Base-by-base conservation (phyloP, 2,113 vertebrate species). In the Caranx melampygus region DNA sequence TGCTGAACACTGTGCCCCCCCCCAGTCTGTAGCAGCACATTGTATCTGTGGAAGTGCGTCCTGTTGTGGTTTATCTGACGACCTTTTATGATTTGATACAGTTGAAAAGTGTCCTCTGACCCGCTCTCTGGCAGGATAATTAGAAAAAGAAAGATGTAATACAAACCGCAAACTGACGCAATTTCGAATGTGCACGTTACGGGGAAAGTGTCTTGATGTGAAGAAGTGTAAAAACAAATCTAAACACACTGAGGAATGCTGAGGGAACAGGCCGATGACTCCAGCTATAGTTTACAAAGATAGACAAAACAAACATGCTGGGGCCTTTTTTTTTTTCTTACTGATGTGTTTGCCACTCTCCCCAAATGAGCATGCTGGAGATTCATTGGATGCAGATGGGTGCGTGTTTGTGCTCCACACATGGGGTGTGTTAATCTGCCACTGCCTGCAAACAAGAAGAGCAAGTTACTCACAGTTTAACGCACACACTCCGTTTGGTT, bases 321-420 rank as follows among this genome's bases (percentile, higher is more conserved):
- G 61, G 67, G 59, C 67, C 45, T 66, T 90, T 75, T 57, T 45
- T 47, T 63, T 18, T 63, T 47, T 21, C 20, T 21, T 55, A 21
- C 34, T 68, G 77, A 78, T 65, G 75, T 71, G 81, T 81, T 85
- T 79, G 85, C 67, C 72, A 74, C 86, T 83, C 73, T 72, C 62
- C 78, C 60, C 55, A 75, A 83, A 83, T 33, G 31, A 75, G 75
- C 81, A 34, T 13, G 63, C 72, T 68, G 69, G 59, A 74, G 67
- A 57, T 42, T 91, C 79, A 89, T 91, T 88, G 80, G 76, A 89
- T 81, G 61, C 90, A 92, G 92, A 91, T 92, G 91, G 83, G 13
- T 71, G 81, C 67, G 15, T 83, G 86, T 88, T 90, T 84, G 83
- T 13, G 49, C 65, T 79, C 67, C 52, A 78, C 83, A 85, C 84